Evolutionary conservation across 2,888 invertebrate species (phyloP), one percentile per base, ranked within the genome.

Genomic region (Tinea semifulvella): DNA sequence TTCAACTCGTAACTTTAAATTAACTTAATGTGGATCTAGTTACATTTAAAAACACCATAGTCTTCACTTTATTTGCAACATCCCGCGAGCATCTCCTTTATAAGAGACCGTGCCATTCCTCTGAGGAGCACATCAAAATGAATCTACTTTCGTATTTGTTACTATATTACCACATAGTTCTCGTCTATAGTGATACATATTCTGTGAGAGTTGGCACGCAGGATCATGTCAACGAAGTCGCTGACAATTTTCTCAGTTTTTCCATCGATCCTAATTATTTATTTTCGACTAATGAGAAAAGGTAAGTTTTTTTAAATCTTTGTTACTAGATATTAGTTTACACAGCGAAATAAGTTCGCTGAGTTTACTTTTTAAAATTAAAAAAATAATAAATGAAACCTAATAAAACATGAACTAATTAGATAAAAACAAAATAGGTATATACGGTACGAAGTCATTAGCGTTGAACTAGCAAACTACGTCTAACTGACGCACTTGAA

Each of bases 181-280:
- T n/a, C 2, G 13, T 36, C 18, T 2, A 10, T 14, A 18, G 16
- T 10, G 16, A 8, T 18, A 36, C 36, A 2, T 75, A 85, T 17
- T 65, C 65, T 43, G 80, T 88, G 45, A 84, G 80, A 52, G 68
- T 92, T 27, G 82, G 83, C 48, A 82, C 84, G 0, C 87, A 86
- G 51, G 85, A 82, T 49, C 82, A 86, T 17, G 65, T 88, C 4
- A 85, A 90, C 52, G 61, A 84, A 47, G 85, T 90, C 1, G 88
- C 86, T 55, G 86, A 85, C 43, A 85, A 84, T 56, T 92, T 91
- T 62, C 65, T 92, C 10, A 91, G 91, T 65, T 84, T 91, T 50
- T 85, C 88, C 0, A 70, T 92, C 4, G 89, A 89, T 57, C 91
- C 91, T 0, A 84, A 84, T 43, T 80, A 86, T 57, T 60, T 91